These are phyloP conservation scores for Eulemur albifrons DNA, from an alignment of 2,797 vertebrate species.

Conservation along the genomic window DNA sequence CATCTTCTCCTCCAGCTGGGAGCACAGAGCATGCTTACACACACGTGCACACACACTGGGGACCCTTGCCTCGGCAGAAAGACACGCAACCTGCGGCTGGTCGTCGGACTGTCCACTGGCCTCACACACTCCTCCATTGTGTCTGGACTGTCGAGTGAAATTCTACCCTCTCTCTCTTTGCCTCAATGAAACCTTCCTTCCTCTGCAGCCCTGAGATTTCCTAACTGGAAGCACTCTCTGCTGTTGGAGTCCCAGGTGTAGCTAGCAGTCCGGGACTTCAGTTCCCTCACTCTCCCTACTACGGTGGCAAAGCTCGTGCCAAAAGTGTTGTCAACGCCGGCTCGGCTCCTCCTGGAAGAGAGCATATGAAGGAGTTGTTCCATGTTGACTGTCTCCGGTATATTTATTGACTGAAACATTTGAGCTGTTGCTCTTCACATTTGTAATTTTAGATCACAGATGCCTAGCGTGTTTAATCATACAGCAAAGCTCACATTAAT, in stretches of 20 bases:
- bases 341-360: constrained; percentile 56
- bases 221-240: constrained; percentile 41
- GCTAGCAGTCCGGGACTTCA: constrained; percentile 18
- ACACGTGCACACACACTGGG: fast-evolving
- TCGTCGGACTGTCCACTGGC: neutral
- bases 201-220: neutral
- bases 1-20: neutral
- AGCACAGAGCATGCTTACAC: fast-evolving
- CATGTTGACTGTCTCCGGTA: constrained; percentile 82
- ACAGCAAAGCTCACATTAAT: constrained; percentile 85
- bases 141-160: neutral
- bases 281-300: neutral
- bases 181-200: neutral
- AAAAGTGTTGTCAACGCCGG: constrained; percentile 55
- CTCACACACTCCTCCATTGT: neutral
- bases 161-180: neutral
- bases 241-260: neutral
- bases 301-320: constrained; percentile 53
- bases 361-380: constrained; percentile 73
- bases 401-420: constrained; percentile 85
- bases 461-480: constrained; percentile 82
- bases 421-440: constrained; percentile 81
- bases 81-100: neutral
- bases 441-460: constrained; percentile 84
- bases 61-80: neutral